These are phyloP conservation scores for Pedionomus torquatus DNA, from an alignment of 2,113 vertebrate species.

Conservation along the genomic window DNA sequence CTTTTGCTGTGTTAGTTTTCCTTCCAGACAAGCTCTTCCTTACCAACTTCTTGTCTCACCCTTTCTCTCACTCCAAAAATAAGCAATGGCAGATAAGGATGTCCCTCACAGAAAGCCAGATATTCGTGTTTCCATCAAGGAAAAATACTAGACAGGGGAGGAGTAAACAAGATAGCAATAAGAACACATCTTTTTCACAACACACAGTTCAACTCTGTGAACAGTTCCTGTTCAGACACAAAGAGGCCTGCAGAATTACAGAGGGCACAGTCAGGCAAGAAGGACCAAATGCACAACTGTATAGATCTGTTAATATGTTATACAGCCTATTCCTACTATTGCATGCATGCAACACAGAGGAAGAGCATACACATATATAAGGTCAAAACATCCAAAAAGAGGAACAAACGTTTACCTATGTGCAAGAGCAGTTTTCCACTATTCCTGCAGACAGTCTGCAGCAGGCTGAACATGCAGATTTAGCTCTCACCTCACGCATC, in stretches of 20 bases:
- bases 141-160: background rate
- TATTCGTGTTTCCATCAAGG: background rate
- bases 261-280: background rate
- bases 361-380: fast-evolving
- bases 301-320: background rate
- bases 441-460: background rate
- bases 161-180: background rate
- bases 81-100: background rate
- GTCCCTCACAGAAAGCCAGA: background rate
- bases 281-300: background rate
- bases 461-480: background rate
- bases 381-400: background rate
- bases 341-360: background rate
- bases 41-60: background rate
- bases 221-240: background rate
- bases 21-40: background rate
- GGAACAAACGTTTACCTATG: background rate
- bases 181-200: background rate
- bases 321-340: background rate
- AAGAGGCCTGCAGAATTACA: background rate
- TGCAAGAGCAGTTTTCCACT: background rate
- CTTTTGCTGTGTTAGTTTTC: background rate
- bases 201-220: background rate
- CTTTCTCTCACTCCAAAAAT: too few relatives aligned
- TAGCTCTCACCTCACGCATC: conserved; percentile 84